Evolutionary conservation across 2,797 vertebrate species (phyloP).

Genomic region (Lacerta agilis): DNA sequence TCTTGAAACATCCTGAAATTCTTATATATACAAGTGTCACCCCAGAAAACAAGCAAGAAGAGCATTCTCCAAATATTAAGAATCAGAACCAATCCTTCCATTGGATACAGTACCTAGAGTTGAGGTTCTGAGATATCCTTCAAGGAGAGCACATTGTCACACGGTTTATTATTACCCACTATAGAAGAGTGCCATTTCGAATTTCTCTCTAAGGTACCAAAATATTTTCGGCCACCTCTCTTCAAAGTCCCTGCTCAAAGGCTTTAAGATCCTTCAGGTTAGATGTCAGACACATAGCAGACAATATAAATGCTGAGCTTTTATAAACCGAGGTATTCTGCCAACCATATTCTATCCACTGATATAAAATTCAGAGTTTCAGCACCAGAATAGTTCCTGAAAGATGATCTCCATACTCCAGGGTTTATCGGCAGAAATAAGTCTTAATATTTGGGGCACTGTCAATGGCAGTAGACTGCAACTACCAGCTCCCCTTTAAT

Average conservation of each 20-base stretch:
- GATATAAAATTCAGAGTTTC: slow-evolving; percentile 38
- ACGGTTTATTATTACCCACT: not conserved
- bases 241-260: slow-evolving; percentile 3
- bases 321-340: slow-evolving; percentile 61
- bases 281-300: slow-evolving; percentile 57
- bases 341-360: slow-evolving; percentile 47
- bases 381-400: slow-evolving; percentile 34
- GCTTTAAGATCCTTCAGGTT: slow-evolving; percentile 53
- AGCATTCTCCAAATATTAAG: not conserved
- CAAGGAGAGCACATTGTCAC: not conserved
- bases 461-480: slow-evolving; percentile 32
- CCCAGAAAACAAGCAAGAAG: not conserved
- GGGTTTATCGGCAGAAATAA: slow-evolving; percentile 18
- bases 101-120: not conserved
- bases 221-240: not conserved
- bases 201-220: not conserved
- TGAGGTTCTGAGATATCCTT: not conserved
- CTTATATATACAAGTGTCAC: not conserved
- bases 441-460: slow-evolving; percentile 9
- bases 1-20: not conserved
- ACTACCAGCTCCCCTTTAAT: slow-evolving; percentile 35
- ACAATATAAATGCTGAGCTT: slow-evolving; percentile 63
- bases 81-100: not conserved
- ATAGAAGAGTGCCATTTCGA: not conserved
- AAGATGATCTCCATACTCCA: slow-evolving; percentile 11